These are phyloP conservation scores for Sinosuthora webbiana DNA, from an alignment of 2,113 vertebrate genomes.

Conservation along the genomic window DNA sequence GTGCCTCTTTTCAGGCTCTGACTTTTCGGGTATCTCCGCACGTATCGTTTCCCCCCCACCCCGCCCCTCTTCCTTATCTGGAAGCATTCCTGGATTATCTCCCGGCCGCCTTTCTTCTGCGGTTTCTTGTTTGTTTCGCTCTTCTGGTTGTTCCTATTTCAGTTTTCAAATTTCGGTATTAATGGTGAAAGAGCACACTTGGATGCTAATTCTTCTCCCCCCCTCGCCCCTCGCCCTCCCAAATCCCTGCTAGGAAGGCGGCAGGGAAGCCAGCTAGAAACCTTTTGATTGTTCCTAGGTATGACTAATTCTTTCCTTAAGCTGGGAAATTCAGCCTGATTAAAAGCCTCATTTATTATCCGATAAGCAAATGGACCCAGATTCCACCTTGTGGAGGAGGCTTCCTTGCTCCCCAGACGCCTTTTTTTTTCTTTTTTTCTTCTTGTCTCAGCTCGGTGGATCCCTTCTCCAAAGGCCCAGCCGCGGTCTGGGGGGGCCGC, in stretches of 20 bases:
- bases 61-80: conserved; percentile 51
- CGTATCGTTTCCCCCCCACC: background rate
- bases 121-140: conserved; percentile 5
- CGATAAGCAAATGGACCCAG: conserved; percentile 67
- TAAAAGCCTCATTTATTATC: conserved; percentile 74
- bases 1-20: conserved; percentile 44
- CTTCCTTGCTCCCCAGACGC: conserved; percentile 24
- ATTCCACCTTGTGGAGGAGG: conserved; percentile 61
- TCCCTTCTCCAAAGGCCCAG: conserved; percentile 10
- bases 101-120: conserved; percentile 59
- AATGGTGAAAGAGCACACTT: conserved; percentile 32
- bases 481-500: background rate
- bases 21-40: conserved; percentile 47
- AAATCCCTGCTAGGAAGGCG: background rate
- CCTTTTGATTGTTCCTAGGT: conserved; percentile 61
- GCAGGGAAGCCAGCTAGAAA: conserved; percentile 49
- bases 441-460: background rate
- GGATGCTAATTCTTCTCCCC: background rate
- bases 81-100: conserved; percentile 75
- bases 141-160: conserved; percentile 34
- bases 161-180: conserved; percentile 62
- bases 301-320: conserved; percentile 74
- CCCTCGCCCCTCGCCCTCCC: background rate
- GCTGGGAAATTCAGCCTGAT: conserved; percentile 69
- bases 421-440: background rate